These are phyloP conservation scores for Polydrusus pterygomalis DNA, from an alignment of 2,888 invertebrate genomes.

Conservation along the genomic window DNA sequence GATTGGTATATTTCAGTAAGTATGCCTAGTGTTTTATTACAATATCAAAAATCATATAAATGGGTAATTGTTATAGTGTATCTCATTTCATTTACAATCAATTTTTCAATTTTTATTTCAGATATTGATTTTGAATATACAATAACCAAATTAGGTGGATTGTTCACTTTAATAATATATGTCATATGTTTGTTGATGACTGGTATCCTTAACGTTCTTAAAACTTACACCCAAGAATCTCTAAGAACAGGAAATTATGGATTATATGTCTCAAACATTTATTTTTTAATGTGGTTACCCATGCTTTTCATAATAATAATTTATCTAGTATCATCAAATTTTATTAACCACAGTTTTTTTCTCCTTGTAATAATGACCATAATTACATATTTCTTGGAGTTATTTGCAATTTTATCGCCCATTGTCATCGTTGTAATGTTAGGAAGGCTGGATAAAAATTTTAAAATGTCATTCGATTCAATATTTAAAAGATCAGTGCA, in stretches of 20 bases:
- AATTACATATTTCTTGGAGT: background rate
- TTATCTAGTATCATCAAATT: background rate
- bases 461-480: constrained; percentile 6
- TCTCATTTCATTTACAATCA: background rate
- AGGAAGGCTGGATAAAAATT: background rate
- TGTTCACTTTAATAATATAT: background rate
- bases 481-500: constrained; percentile 1
- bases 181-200: background rate
- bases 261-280: background rate
- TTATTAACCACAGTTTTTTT: background rate
- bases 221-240: background rate
- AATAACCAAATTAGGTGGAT: no score
- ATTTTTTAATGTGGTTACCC: constrained; percentile 3
- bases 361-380: background rate
- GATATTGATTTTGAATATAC: background rate
- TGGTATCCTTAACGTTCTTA: background rate
- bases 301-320: background rate
- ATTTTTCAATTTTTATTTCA: background rate
- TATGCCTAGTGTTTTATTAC: background rate
- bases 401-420: background rate
- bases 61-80: background rate
- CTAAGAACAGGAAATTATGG: constrained; percentile 4
- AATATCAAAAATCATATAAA: constrained; percentile 4
- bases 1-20: constrained; percentile 10
- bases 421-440: constrained; percentile 6